These are phyloP conservation scores for Jordanella pulchra DNA, from an alignment of 2,797 vertebrate genomes.

Conservation along the genomic window DNA sequence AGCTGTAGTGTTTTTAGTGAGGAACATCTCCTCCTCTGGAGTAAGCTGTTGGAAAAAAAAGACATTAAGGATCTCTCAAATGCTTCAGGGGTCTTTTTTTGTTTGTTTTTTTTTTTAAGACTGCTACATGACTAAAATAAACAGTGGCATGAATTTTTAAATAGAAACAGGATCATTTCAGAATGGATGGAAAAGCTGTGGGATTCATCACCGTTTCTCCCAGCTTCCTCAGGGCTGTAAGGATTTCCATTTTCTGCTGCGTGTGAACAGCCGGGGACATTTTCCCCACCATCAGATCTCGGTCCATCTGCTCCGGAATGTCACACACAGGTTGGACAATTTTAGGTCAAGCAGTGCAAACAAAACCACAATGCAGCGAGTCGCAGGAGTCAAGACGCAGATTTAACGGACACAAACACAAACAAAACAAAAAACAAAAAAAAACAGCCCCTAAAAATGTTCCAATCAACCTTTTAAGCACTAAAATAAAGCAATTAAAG, in stretches of 20 bases:
- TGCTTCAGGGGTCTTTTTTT: background rate
- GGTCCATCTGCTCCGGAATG: conserved; percentile 87
- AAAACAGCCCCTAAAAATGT: background rate
- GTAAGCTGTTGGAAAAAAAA: conserved; percentile 82
- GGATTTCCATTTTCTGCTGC: conserved; percentile 96
- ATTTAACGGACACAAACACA: background rate
- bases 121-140: conserved; percentile 23
- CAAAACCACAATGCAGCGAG: background rate
- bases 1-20: conserved; percentile 89
- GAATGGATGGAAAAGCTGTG: background rate
- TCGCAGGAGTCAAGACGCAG: background rate
- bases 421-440: background rate
- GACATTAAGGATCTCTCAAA: background rate
- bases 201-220: conserved; percentile 89
- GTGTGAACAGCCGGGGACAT: conserved; percentile 85
- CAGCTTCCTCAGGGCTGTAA: conserved; percentile 93
- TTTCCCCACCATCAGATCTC: conserved; percentile 95
- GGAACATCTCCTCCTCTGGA: conserved; percentile 89
- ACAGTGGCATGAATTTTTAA: background rate
- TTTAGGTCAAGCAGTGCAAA: conserved; percentile 5
- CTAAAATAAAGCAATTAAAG: background rate
- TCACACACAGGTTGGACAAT: conserved; percentile 31
- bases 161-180: background rate
- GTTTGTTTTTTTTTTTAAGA: no score
- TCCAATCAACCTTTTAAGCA: background rate